A percentile compares a stretch with the other conserved stretches of the same genome.
Conservation (phyloP, 1,140 invertebrate species). For the Bilobella aurantiaca region DNA sequence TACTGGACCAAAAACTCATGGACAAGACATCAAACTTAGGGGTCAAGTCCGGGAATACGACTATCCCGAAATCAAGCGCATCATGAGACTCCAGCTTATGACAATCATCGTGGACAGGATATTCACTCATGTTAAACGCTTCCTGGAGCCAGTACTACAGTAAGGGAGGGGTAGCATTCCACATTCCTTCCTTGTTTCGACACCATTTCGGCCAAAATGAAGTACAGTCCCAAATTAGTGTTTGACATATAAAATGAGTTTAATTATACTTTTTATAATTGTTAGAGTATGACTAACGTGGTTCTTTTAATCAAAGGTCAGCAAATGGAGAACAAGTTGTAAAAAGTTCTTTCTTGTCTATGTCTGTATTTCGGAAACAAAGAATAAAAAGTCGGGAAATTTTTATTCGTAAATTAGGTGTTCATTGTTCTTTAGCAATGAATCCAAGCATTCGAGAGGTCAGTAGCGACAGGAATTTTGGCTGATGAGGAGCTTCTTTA, state of each 20-base stretch:
- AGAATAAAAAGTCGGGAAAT: not conserved
- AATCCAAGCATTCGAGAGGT: not conserved
- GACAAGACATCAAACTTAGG: not conserved
- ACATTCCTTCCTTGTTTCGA: no score
- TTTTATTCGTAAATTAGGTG: not conserved
- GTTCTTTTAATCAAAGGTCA: conserved; percentile 4
- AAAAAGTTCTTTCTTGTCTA: not conserved
- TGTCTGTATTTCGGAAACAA: no score
- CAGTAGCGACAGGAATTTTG: not conserved
- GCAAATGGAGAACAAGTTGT: not conserved
- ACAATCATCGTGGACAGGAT: no score
- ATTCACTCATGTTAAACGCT: no score
- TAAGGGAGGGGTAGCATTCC: no score
- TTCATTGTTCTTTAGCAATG: not conserved
- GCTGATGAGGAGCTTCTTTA: not conserved
- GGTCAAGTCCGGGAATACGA: not conserved
- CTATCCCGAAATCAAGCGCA: no score
- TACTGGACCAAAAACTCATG: conserved; percentile 46
- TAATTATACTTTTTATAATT: not conserved
- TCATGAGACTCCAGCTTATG: no score
- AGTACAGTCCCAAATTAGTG: no score
- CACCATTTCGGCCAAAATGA: no score
- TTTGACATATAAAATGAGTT: not conserved
- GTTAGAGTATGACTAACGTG: conserved; percentile 5
- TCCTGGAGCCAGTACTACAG: no score